Conservation (phyloP, 2,888 invertebrate species). For the Caenorhabditis plicata region DNA sequence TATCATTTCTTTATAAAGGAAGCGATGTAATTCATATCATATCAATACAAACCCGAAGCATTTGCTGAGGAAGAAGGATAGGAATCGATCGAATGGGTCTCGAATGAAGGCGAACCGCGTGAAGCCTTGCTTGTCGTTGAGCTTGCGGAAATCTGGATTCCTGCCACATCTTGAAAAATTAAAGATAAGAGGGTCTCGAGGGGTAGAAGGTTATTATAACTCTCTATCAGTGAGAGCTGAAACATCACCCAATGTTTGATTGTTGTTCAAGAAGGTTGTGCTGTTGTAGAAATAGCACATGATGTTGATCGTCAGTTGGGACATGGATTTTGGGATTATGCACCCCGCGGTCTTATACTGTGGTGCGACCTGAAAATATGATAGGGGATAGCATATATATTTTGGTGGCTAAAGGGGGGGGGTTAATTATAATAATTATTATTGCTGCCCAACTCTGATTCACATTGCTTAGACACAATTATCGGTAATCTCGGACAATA, state of each 20-base stretch:
- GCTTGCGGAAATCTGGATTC: not conserved
- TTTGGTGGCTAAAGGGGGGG: too few relatives aligned
- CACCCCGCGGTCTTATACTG: conserved; percentile 8
- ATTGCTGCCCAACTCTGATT: too few relatives aligned
- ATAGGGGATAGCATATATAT: not conserved
- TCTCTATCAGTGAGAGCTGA: not conserved
- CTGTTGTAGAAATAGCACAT: conserved; percentile 14
- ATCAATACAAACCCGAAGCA: conserved; percentile 3
- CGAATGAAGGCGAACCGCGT: conserved; percentile 10
- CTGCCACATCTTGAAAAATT: not conserved
- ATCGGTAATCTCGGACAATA: too few relatives aligned
- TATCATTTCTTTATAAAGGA: conserved; percentile 2
- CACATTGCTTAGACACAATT: too few relatives aligned
- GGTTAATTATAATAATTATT: too few relatives aligned
- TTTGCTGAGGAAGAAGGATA: conserved; percentile 11
- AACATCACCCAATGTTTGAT: conserved; percentile 6
- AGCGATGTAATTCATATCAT: not conserved
- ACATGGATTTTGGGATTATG: conserved; percentile 15
- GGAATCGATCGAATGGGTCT: conserved; percentile 13
- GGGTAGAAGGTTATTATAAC: not conserved
- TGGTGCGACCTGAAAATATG: conserved; percentile 3
- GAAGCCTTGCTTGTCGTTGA: not conserved
- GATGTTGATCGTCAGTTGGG: conserved; percentile 10
- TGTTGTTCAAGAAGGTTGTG: not conserved
- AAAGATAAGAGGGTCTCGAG: not conserved